Base-by-base conservation (phyloP, 2,888 invertebrate genomes). In the Cinara cedri region DNA sequence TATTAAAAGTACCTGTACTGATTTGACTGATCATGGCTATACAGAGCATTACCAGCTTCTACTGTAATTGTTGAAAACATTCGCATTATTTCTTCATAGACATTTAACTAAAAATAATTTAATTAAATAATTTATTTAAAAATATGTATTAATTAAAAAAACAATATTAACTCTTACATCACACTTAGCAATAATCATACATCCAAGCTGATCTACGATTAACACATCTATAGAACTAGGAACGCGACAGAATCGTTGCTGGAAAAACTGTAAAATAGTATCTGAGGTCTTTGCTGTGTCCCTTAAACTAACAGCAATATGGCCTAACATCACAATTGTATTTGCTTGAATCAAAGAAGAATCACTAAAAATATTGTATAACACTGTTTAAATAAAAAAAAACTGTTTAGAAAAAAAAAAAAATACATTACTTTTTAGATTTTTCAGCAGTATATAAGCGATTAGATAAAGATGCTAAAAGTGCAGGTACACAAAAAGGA, bases 1-100 rank as follows among this genome's bases (percentile, higher is more conserved):
- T n/a, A 46, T 68, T 49, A 21, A 16, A 49, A 96, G 86, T 97
- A 96, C 78, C 90, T 90, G 84, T 82, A 82, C 82, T 89, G 89
- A 82, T 88, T 88, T 82, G 89, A 89, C 82, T 90, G 89, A 81
- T 90, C 90, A 3, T 89, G 88, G 82, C 89, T 88, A 26, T 93
- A 92, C 0, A 91, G 90, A 1, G 93, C 90, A 82, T 92, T 93
- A 82, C 96, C 94, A 10, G 95, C 94, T 84, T 97, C 96, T 14
- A 97, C 93, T 0, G 96, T 96, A 84, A 98, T 96, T 86, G 95
- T 93, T 0, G 93, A 95, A 87, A 98, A 98, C 94, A 98, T 96
- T 84, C 95, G 91, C 97, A 99, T 97, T 82, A 99, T 96, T 85
- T 96, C 96, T 84, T 96, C 96, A 85, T 97, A 95, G 24, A 91